Base-by-base conservation (phyloP, 1,140 invertebrate genomes). In the Anastrepha obliqua region DNA sequence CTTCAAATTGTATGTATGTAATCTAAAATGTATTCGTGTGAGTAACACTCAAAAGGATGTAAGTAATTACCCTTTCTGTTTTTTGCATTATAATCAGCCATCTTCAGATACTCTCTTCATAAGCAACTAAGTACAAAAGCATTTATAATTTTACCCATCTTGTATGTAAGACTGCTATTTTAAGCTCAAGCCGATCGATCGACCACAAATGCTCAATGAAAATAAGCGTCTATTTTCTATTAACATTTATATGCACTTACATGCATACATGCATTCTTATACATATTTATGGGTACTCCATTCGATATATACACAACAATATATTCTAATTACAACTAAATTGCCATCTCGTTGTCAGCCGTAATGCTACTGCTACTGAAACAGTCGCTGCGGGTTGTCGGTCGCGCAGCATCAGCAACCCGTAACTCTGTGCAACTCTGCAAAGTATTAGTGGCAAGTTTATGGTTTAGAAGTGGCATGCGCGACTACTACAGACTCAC, bases 271-370 rank as follows among this genome's bases (percentile, higher is more conserved):
- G 44, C n/a, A 6, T 8, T 55, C 2, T 55, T 9, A 6, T 2
- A 51, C 13, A 47, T 55, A 51, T 81, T 81, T 74, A 81, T 81
- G 15, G 39, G 15, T 20, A 42, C 47, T 81, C 74, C 74, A 81
- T 81, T 81, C 39, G 74, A 51, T 47, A 81, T 9, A 55, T 5
- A 20, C 74, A 51, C 74, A 17, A 7, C 51, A 55, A 17, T 81
- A 42, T 55, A 81, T 81, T 51, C 47, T 47, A 81, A 81, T 81
- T 81, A 81, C 74, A 81, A 81, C 55, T 81, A 81, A 81, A 81
- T 81, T 81, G 44, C 44, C 13, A 55, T 81, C 47, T 81, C 74
- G 74, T 81, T 81, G 47, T 81, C 74, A 55, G 74, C 74, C 4
- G 13, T 29, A 39, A 4, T 2, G 44, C 20, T 55, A 55, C 74